Conservation (phyloP, 1,140 invertebrate species). For the Pollicipes pollicipes region DNA sequence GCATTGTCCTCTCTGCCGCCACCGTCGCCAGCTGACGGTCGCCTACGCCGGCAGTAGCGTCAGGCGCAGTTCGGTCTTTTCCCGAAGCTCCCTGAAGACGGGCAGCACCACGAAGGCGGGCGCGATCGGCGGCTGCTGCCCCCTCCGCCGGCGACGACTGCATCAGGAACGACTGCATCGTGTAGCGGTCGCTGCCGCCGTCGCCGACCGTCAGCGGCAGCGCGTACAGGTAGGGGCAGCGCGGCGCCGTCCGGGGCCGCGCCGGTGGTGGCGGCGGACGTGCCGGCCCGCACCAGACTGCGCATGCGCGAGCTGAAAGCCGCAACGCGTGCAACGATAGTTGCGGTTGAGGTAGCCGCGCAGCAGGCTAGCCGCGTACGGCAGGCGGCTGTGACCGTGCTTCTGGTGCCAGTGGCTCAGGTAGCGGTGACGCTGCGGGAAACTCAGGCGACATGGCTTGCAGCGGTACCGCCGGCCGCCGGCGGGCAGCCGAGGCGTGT, state of each 20-base stretch:
- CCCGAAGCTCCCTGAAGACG: not conserved
- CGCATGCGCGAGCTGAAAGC: conserved; percentile 41
- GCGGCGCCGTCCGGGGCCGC: not conserved
- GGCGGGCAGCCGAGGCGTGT: conserved; percentile 7
- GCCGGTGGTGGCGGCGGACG: conserved; percentile 31
- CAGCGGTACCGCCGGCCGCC: conserved; percentile 25
- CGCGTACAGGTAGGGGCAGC: conserved; percentile 22
- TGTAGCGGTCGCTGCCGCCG: conserved; percentile 25
- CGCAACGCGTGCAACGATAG: conserved; percentile 44
- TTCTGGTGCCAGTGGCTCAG: conserved; percentile 26
- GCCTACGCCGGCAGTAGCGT: not conserved
- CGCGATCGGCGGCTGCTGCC: not conserved
- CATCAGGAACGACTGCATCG: conserved; percentile 72
- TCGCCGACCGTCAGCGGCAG: conserved; percentile 24
- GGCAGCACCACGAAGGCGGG: not conserved
- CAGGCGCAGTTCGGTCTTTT: not conserved
- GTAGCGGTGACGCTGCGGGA: conserved; percentile 26
- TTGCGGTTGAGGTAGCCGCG: conserved; percentile 13
- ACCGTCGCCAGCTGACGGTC: too few relatives aligned
- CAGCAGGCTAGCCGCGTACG: conserved; percentile 11
- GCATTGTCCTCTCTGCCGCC: too few relatives aligned
- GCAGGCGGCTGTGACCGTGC: conserved; percentile 21
- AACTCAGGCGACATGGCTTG: conserved; percentile 28
- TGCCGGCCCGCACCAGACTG: conserved; percentile 43
- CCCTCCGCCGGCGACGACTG: conserved; percentile 33